A percentile compares a stretch with the other conserved stretches of the same genome.
Evolutionary conservation across 1,140 invertebrate genomes (phyloP).

Genomic region (Aphis gossypii): DNA sequence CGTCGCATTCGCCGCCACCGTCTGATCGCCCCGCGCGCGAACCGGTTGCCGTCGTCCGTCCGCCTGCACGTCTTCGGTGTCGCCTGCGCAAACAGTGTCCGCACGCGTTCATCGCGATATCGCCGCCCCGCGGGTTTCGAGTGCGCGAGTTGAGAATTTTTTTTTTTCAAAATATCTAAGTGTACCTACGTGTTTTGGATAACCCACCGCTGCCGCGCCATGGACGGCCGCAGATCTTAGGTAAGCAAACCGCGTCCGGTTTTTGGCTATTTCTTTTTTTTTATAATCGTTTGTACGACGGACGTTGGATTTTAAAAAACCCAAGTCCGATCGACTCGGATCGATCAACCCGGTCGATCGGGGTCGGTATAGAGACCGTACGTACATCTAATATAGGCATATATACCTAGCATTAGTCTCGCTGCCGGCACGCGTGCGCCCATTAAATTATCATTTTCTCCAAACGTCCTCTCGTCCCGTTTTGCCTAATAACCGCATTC

Average conservation of each 20-base stretch:
- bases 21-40: neutral
- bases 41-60: constrained; percentile 7
- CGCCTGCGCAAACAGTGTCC: neutral
- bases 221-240: neutral
- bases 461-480: neutral
- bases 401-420: neutral
- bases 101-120: neutral
- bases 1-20: neutral
- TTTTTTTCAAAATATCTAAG: neutral
- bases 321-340: neutral
- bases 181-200: neutral
- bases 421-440: neutral
- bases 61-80: neutral
- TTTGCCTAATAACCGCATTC: constrained; percentile 49
- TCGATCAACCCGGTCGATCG: no score
- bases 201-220: neutral
- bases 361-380: neutral
- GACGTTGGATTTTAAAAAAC: neutral
- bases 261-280: neutral
- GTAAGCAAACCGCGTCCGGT: neutral
- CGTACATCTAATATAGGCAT: no score
- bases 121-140: neutral
- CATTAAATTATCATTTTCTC: neutral
- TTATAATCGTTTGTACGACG: neutral
- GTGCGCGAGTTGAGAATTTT: neutral